Evolutionary conservation across 1,140 invertebrate species (phyloP).

Genomic region (Zaprionus tsacasi): DNA sequence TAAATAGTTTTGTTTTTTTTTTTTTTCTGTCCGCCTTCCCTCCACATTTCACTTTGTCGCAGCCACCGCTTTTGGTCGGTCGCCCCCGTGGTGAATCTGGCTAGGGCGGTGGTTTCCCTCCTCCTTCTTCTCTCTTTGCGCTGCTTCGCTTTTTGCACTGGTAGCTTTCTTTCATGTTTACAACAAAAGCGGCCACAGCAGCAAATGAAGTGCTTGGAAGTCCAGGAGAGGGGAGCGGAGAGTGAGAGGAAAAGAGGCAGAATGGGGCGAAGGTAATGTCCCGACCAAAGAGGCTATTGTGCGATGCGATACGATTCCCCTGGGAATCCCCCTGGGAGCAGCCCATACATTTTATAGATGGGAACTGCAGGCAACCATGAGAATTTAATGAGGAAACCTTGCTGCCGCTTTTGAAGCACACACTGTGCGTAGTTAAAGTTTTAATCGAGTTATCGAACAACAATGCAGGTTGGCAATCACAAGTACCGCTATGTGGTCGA

Average conservation of each 20-base stretch:
- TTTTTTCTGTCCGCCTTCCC: too few species aligned
- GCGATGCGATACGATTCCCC: slow-evolving; percentile 14
- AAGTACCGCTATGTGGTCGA: too few species aligned
- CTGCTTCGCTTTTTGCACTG: slow-evolving; percentile 6
- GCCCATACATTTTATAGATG: slow-evolving; percentile 15
- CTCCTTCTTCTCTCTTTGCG: neutral
- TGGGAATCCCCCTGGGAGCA: slow-evolving; percentile 13
- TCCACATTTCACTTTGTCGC: slow-evolving; percentile 21
- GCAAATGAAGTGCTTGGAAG: slow-evolving; percentile 28
- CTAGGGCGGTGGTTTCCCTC: neutral
- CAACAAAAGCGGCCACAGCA: slow-evolving; percentile 42
- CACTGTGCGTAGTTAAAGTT: slow-evolving; percentile 16
- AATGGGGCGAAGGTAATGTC: neutral
- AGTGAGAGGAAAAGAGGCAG: neutral
- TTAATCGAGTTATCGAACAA: slow-evolving; percentile 33
- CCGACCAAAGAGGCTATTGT: slow-evolving; percentile 33
- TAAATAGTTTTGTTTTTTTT: slow-evolving; percentile 46
- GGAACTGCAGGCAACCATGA: slow-evolving; percentile 43
- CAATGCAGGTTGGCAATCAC: slow-evolving; percentile 6
- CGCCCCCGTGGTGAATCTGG: slow-evolving; percentile 20
- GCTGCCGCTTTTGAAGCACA: neutral
- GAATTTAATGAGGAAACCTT: slow-evolving; percentile 49
- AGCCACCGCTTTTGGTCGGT: slow-evolving; percentile 1
- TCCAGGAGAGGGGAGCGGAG: slow-evolving; percentile 4
- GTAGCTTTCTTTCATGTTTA: slow-evolving; percentile 46